Conservation (phyloP, 1,140 invertebrate species). For the Geopemphigus sp. region DNA sequence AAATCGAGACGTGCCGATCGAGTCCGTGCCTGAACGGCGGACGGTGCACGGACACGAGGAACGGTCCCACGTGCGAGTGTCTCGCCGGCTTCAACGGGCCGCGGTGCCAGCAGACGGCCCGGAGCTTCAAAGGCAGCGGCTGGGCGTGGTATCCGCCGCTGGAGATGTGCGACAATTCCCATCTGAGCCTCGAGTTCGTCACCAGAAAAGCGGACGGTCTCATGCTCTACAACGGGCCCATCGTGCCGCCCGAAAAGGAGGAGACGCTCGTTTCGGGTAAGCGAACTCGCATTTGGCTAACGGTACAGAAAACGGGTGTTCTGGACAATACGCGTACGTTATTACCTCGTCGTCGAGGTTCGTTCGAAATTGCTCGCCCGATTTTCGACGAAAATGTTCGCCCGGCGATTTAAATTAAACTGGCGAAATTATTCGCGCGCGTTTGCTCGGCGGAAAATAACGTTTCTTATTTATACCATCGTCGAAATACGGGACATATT, state of each 20-base stretch:
- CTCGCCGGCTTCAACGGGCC: slow-evolving; percentile 88
- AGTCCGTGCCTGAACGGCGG: slow-evolving; percentile 96
- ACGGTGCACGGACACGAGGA: slow-evolving; percentile 77
- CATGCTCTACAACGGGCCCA: slow-evolving; percentile 95
- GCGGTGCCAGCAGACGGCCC: slow-evolving; percentile 90
- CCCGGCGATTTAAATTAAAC: too few species aligned
- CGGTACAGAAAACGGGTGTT: too few species aligned
- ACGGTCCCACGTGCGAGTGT: slow-evolving; percentile 68
- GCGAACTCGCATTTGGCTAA: too few species aligned
- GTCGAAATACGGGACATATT: too few species aligned
- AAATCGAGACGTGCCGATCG: slow-evolving; percentile 84
- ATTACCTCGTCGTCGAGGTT: too few species aligned
- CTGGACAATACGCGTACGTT: too few species aligned
- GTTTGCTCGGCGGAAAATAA: too few species aligned
- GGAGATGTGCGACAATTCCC: slow-evolving; percentile 93
- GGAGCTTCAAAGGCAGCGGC: slow-evolving; percentile 87
- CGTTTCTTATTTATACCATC: too few species aligned
- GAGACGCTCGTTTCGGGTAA: slow-evolving; percentile 78
- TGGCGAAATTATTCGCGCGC: too few species aligned
- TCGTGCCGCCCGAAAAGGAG: slow-evolving; percentile 84
- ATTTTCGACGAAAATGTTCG: too few species aligned
- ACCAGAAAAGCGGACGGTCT: slow-evolving; percentile 86
- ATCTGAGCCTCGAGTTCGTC: slow-evolving; percentile 92
- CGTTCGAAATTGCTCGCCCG: too few species aligned
- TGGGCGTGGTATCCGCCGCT: slow-evolving; percentile 95